These are phyloP conservation scores for Drosophila monieri DNA, from an alignment of 2,888 invertebrate species.

Conservation along the genomic window DNA sequence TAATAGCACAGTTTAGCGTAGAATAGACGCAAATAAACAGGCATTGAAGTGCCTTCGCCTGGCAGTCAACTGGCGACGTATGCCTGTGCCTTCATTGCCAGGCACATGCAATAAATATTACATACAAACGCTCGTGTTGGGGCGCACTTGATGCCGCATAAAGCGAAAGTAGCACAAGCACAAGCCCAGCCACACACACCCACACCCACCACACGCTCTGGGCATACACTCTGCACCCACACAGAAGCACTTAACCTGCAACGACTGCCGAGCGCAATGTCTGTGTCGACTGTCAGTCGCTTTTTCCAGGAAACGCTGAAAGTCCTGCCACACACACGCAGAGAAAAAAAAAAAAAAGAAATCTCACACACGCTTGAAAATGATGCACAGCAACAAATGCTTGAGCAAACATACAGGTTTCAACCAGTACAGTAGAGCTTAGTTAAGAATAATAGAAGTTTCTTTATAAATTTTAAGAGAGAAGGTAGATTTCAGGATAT, in stretches of 20 bases:
- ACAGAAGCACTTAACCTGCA: slow-evolving; percentile 51
- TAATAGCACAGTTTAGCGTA: slow-evolving; percentile 78
- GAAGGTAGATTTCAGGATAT: no score
- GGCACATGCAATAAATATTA: slow-evolving; percentile 49
- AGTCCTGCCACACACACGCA: slow-evolving; percentile 37
- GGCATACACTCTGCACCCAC: slow-evolving; percentile 19
- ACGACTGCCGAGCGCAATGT: slow-evolving; percentile 38
- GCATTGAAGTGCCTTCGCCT: slow-evolving; percentile 59
- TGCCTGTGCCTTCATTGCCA: slow-evolving; percentile 40
- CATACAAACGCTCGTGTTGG: slow-evolving; percentile 45
- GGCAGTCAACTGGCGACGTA: slow-evolving; percentile 25
- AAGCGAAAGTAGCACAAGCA: slow-evolving; percentile 66
- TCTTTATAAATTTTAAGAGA: neutral
- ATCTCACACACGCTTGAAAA: slow-evolving; percentile 35
- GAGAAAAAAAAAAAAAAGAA: slow-evolving; percentile 4
- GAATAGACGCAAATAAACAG: slow-evolving; percentile 78
- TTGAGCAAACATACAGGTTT: slow-evolving; percentile 6
- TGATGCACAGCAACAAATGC: slow-evolving; percentile 41
- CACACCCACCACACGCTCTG: slow-evolving; percentile 11
- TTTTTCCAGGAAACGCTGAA: slow-evolving; percentile 55
- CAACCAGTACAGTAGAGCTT: neutral
- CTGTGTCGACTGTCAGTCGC: slow-evolving; percentile 43
- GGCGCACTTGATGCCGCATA: slow-evolving; percentile 72
- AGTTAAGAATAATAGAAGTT: neutral
- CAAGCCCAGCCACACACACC: slow-evolving; percentile 34